A percentile compares a stretch with the other conserved stretches of the same genome.
Conservation (phyloP, 2,797 vertebrate species). For the Hemitrygon akajei region DNA sequence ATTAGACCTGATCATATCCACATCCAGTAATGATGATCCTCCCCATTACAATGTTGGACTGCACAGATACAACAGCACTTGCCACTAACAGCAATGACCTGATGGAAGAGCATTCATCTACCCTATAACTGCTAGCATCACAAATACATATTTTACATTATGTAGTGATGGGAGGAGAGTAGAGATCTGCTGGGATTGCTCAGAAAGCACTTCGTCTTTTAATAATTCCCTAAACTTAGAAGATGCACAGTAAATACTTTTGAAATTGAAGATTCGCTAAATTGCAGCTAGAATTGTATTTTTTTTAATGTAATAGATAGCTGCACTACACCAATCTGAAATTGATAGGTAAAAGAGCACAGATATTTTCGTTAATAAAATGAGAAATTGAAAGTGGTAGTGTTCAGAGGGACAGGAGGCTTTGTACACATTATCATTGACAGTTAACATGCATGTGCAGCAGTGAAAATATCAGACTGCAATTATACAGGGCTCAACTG, state of each 20-base stretch:
- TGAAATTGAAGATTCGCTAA: neutral
- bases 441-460: too few species aligned
- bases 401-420: too few species aligned
- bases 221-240: neutral
- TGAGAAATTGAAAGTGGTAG: too few species aligned
- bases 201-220: neutral
- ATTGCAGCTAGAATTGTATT: neutral
- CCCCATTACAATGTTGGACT: neutral
- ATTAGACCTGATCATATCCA: neutral
- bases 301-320: neutral
- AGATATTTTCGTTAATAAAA: too few species aligned
- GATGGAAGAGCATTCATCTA: neutral
- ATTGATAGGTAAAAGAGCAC: neutral
- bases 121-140: neutral
- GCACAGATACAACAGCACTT: neutral
- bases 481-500: too few species aligned
- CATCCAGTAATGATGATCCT: neutral
- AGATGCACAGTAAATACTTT: neutral
- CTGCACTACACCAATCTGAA: neutral
- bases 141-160: neutral
- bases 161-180: neutral
- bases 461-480: too few species aligned
- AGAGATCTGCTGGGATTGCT: neutral
- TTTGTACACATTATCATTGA: too few species aligned
- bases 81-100: too few species aligned